A percentile compares a stretch with the other conserved stretches of the same genome.
Evolutionary conservation across 2,888 invertebrate species (phyloP).

Genomic region (Aromia moschata): DNA sequence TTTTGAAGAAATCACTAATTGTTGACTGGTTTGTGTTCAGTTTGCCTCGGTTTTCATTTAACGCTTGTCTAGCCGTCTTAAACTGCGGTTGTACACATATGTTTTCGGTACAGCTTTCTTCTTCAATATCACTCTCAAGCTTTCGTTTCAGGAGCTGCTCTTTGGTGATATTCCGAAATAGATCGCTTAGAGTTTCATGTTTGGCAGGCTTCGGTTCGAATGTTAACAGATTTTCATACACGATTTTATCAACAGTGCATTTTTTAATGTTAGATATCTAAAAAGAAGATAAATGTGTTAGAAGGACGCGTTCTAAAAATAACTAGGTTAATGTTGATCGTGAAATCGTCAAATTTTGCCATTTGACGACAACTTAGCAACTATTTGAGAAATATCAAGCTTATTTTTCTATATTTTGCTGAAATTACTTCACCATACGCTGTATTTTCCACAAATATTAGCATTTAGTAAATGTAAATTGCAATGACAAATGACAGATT

Average conservation of each 20-base stretch:
- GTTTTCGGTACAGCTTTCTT: slow-evolving; percentile 12
- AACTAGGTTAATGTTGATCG: slow-evolving; percentile 42
- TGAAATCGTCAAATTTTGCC: slow-evolving; percentile 32
- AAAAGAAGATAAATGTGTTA: slow-evolving; percentile 50
- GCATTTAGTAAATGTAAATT: slow-evolving; percentile 16
- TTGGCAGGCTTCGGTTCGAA: slow-evolving; percentile 66
- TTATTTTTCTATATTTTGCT: not conserved
- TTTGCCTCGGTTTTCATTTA: slow-evolving; percentile 29
- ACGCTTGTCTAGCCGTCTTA: slow-evolving; percentile 41
- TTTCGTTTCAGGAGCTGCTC: slow-evolving; percentile 46
- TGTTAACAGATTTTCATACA: slow-evolving; percentile 67
- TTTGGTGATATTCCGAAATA: slow-evolving; percentile 62
- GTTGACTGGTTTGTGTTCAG: slow-evolving; percentile 30
- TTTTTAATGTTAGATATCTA: slow-evolving; percentile 73
- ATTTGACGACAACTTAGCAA: slow-evolving; percentile 32
- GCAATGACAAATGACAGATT: slow-evolving; percentile 12
- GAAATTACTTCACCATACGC: slow-evolving; percentile 4
- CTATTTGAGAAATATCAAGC: not conserved
- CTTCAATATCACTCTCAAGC: slow-evolving; percentile 21
- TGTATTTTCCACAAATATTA: slow-evolving; percentile 15
- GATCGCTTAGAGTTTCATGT: slow-evolving; percentile 65
- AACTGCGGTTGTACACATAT: slow-evolving; percentile 26
- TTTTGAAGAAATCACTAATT: slow-evolving; percentile 34
- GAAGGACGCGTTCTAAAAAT: slow-evolving; percentile 46
- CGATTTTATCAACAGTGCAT: slow-evolving; percentile 61